A percentile compares a stretch with the other conserved stretches of the same genome.
phyloP scores from a whole-genome alignment of 2,888 invertebrate genomes.

The Cistogaster globosa region DNA sequence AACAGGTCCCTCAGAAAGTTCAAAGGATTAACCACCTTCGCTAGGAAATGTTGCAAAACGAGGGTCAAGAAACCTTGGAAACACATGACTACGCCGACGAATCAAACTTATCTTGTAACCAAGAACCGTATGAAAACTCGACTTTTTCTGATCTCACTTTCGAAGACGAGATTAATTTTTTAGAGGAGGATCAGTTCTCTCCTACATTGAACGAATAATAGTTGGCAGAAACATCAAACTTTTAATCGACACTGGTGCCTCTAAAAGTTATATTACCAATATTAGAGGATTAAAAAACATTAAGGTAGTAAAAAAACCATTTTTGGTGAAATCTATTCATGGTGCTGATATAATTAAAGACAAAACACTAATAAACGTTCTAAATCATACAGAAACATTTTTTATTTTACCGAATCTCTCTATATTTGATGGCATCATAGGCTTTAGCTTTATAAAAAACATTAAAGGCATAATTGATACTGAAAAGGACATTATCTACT shows the following conservation, averaged over 20 bases:
- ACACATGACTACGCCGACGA: too few relatives aligned
- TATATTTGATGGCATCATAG: not conserved
- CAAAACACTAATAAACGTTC: not conserved
- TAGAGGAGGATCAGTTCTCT: not conserved
- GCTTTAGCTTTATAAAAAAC: not conserved
- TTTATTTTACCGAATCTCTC: not conserved
- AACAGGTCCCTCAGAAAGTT: not conserved
- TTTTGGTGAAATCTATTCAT: constrained; percentile 10
- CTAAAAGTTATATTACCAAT: too few relatives aligned
- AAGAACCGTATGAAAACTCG: too few relatives aligned
- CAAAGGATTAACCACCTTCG: not conserved
- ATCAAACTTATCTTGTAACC: too few relatives aligned
- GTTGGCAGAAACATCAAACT: not conserved
- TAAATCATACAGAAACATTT: constrained; percentile 1
- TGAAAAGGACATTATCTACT: not conserved
- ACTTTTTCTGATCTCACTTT: not conserved
- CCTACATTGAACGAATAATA: not conserved
- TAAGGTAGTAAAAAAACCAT: not conserved
- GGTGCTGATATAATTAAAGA: not conserved
- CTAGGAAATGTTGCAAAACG: not conserved
- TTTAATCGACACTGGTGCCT: too few relatives aligned
- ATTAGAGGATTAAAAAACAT: not conserved
- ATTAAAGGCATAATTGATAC: not conserved
- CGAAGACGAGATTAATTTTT: constrained; percentile 1
- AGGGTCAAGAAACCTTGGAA: not conserved